These are phyloP conservation scores for Perodicticus potto DNA, from an alignment of 2,797 vertebrate genomes.

Conservation along the genomic window DNA sequence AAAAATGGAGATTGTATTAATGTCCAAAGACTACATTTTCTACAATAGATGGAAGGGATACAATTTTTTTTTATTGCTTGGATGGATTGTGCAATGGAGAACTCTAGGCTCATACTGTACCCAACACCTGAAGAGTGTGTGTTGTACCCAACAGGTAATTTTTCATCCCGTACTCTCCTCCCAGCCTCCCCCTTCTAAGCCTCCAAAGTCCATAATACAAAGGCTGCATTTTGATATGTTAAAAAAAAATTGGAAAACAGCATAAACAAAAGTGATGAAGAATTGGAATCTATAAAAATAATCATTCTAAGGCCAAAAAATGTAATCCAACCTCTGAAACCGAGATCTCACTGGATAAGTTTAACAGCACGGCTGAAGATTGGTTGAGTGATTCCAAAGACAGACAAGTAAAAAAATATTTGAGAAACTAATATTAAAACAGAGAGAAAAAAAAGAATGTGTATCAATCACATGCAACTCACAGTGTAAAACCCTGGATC, in stretches of 20 bases:
- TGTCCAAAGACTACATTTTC: neutral
- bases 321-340: neutral
- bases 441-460: neutral
- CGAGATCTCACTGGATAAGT: neutral
- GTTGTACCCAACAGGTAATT: neutral
- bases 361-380: neutral
- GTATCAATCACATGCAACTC: neutral
- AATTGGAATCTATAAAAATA: neutral
- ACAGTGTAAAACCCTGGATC: neutral
- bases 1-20: neutral
- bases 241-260: constrained; percentile 1
- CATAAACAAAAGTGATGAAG: neutral
- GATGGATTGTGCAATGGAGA: neutral
- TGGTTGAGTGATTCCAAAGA: neutral
- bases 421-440: neutral
- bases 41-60: neutral
- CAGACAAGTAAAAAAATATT: constrained; percentile 18
- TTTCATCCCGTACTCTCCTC: neutral
- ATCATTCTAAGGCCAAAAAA: constrained; percentile 19
- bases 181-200: neutral
- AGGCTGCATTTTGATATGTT: neutral
- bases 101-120: neutral
- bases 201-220: neutral
- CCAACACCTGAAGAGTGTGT: neutral
- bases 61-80: neutral